Evolutionary conservation across 2,797 vertebrate species (phyloP), one percentile per base, ranked within the genome.

Genomic region (Lophura swinhoii): DNA sequence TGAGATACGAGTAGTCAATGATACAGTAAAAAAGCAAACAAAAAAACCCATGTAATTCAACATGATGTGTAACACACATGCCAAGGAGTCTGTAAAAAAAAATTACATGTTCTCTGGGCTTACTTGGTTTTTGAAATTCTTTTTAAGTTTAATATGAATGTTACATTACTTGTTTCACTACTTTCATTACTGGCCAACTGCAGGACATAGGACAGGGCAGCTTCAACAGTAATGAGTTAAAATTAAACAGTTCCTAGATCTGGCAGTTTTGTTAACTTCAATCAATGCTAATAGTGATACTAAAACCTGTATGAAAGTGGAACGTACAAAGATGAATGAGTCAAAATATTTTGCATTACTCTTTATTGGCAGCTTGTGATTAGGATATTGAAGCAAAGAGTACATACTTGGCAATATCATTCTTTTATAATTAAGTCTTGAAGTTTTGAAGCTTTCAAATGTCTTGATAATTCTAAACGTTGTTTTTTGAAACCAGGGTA

Each of bases 381-480:
- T 5, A 78, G 62, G 43, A 91, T 69, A 90, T 39, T 60, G 37
- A 81, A 92, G 63, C 86, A 91, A 84, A 78, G 22, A 80, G 58
- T 73, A 96, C 62, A 2, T 97, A 97, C 97, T 60, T 96, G 93
- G 87, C 97, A 91, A 58, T 67, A 67, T 58, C 94, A 77, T 37
- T 69, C 21, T 94, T 95, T 96, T 93, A 96, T 83, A 96, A 97
- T 59, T 64, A 77, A 96, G 77, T 96, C 94, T 81, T 93, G 95
- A 88, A 97, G 91, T 66, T 86, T 90, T 74, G 85, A 63, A 83
- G 97, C 92, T 93, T 97, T 95, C 67, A 97, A 74, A 72, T 96
- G 73, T 93, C 96, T 96, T 60, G 96, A 95, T 56, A 98, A 92
- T 66, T 93, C 82, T 66, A 94, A 88, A 64, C 93, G 75, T 35